Base-by-base conservation (phyloP, 2,888 invertebrate genomes). In the Bombylius discolor region DNA sequence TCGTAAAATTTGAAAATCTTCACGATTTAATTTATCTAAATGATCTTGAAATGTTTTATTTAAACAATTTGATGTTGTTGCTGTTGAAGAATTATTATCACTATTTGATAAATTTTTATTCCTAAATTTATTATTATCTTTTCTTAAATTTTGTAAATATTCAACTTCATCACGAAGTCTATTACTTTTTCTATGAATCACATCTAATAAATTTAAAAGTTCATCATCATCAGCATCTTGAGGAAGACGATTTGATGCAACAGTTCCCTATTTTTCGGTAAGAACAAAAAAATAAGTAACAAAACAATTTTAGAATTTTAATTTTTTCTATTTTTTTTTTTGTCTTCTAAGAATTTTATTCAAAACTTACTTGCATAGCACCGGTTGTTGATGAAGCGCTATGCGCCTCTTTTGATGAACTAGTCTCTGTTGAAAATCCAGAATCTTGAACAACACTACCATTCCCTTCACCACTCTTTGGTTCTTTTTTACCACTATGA, bases 381-480 rank as follows among this genome's bases (percentile, higher is more conserved):
- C 76, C 75, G 58, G 81, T 80, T 61, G 81, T 80, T 56, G 85
- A 84, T 32, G 85, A 84, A 50, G 83, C 79, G 68, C 82, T 82
- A 67, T 87, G 87, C 61, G 87, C 85, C 70, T 86, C 86, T 72
- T 86, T 86, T 66, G 85, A 88, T 67, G 85, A 85, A 54, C 87
- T 89, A 53, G 89, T 89, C 75, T 91, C 91, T 59, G 91, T 90
- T 72, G 90, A 90, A 77, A 92, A 92, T 55, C 91, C 92, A 51
- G 90, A 90, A 76, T 92, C 92, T 68, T 85, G 85, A 33, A 86
- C 81, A 59, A 81, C 81, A 56, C 81, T 80, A 47, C 76, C 77
- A 62, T 76, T 77, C 58, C 77, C 78, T 64, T 74, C 74, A 60
- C 79, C 81, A 65, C 80, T 80, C 69, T 79, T 84, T 77, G 72